Percentiles rank a stretch among this genome's conserved stretches.
Conservation (phyloP, 1,140 invertebrate genomes). For the Diachasmimorpha longicaudata region DNA sequence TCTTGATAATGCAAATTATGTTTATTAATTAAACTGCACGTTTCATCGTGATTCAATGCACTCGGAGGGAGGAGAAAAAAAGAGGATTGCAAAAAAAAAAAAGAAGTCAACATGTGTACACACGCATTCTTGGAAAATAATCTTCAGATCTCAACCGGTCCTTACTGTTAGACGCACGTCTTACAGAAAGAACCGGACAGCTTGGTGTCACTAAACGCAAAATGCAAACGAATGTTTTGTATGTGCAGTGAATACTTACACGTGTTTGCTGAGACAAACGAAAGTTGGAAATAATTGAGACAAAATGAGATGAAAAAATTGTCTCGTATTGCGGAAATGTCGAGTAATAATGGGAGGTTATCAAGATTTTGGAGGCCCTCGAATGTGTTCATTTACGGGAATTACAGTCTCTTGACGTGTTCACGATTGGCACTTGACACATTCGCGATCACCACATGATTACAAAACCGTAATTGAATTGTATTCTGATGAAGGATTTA, state of each 20-base stretch:
- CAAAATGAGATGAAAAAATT: not conserved
- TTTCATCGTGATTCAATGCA: not conserved
- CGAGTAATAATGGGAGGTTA: too few relatives aligned
- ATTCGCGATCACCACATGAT: too few relatives aligned
- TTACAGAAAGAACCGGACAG: not conserved
- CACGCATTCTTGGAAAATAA: constrained; percentile 8
- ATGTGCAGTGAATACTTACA: constrained; percentile 6
- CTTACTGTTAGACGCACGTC: constrained; percentile 7
- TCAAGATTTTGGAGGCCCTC: too few relatives aligned
- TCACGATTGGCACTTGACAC: too few relatives aligned
- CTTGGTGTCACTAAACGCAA: constrained; percentile 6
- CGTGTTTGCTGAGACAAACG: not conserved
- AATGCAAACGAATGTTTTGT: constrained; percentile 9
- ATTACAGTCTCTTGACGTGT: too few relatives aligned
- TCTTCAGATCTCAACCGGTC: constrained; percentile 18
- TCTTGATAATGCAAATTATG: too few relatives aligned
- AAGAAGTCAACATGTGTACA: constrained; percentile 11
- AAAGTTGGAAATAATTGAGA: not conserved
- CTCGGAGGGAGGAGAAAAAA: not conserved
- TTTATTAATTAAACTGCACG: not conserved
- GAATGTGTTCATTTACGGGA: too few relatives aligned
- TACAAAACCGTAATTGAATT: too few relatives aligned
- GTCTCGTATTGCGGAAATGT: not conserved
- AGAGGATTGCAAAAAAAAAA: not conserved
- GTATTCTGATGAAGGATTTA: too few relatives aligned